Base-by-base conservation (phyloP, 2,888 invertebrate species). In the Aproaerema taeniolella region DNA sequence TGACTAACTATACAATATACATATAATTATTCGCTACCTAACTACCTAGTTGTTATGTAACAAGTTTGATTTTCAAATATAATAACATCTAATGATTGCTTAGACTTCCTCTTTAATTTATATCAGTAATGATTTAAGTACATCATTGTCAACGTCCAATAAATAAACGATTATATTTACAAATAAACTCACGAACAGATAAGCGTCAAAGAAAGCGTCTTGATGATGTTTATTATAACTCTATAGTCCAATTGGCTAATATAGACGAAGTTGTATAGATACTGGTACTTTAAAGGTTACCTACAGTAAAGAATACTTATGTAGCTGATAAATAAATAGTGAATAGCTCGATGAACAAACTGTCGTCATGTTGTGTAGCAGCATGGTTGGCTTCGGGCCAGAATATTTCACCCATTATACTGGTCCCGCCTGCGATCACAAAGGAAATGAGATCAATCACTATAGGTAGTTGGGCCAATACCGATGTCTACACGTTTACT, bases 361-460 rank as follows among this genome's bases (percentile, higher is more conserved):
- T 64, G 66, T 69, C 67, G 62, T 61, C 59, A 54, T 61, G 53
- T 66, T 60, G 59, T 69, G 61, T 59, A 61, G 62, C 59, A 58
- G 62, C 61, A 54, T 50, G 57, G 53, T 66, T 82, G 82, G 82
- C 74, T 43, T 43, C 33, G 41, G 43, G 80, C 82, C 82, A 82
- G 62, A 68, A 61, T 68, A 73, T 75, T 74, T 70, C 64, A 67
- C 57, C 67, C 68, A 71, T 65, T 71, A 67, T 66, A 65, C 65
- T 59, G 60, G 61, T 58, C 57, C 57, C 65, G 58, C 52, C 53
- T 43, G 58, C 61, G 64, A 62, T 67, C 60, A 67, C 69, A 66
- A 67, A 72, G 67, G 65, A 66, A 70, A 68, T 68, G 65, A 70
- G 74, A 75, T 75, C 73, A 70, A 75, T 76, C 72, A 71, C 58